Evolutionary conservation across 2,888 invertebrate genomes (phyloP), one percentile per base, ranked within the genome.

Genomic region (Phymatocera aterrima): DNA sequence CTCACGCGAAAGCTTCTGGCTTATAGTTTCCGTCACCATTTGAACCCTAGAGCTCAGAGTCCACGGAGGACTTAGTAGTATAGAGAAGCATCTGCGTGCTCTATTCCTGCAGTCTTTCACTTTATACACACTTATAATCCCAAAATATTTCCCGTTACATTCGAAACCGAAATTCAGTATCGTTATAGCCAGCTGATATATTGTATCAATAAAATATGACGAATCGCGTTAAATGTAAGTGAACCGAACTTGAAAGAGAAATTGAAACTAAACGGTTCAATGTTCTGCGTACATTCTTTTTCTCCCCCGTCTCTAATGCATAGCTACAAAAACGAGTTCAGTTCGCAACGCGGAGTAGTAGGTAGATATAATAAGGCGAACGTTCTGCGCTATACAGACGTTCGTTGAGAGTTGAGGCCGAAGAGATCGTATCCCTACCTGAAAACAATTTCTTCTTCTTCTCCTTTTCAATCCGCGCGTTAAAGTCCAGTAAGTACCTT

Each of bases 271-370:
- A 68, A 60, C 60, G 60, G 60, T 60, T 60, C 60, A 60, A 5
- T 21, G 18, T 60, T 24, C 60, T 60, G 3, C 31, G 5, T 8
- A 18, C 57, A 21, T 21, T 51, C 51, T n/a, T 43, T 15, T 28
- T 18, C 74, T 74, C 40, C 21, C 34, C 21, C 34, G 21, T 77
- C 65, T 77, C 43, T 65, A 31, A 65, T 65, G 51, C 65, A 68
- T 21, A 70, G 28, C 65, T 77, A 51, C 65, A 37, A 77, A 77
- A 77, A 65, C 65, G 64, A 77, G 77, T 77, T 34, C 48, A 31
- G 34, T 15, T 34, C 18, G n/a, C 18, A 46, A n/a, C 46, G 65
- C 46, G 65, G 28, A 61, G 65, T n/a, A n/a, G n/a, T n/a, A n/a
- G n/a, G n/a, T n/a, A n/a, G n/a, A n/a, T n/a, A 65, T 77, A 77